A percentile compares a stretch with the other conserved stretches of the same genome.
Evolutionary conservation across 2,113 vertebrate species (phyloP).

Genomic region (Pyrgilauda ruficollis): DNA sequence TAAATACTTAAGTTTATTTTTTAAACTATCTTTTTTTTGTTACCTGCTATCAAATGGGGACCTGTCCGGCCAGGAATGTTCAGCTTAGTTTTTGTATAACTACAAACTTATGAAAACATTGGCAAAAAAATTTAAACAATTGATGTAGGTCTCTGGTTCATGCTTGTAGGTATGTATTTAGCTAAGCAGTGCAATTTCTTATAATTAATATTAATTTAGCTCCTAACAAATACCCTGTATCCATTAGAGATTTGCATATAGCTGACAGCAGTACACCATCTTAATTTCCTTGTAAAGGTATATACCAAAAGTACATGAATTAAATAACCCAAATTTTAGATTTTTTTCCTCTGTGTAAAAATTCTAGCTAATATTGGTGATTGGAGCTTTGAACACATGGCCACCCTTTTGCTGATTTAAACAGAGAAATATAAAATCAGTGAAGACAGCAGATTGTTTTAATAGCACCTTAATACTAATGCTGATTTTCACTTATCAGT

Average conservation of each 20-base stretch:
- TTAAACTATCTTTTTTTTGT: neutral
- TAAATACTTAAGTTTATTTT: neutral
- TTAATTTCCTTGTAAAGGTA: neutral
- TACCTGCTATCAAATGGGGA: neutral
- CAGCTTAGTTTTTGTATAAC: neutral
- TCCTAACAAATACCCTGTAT: neutral
- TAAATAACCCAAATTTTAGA: neutral
- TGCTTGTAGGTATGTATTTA: conserved; percentile 2
- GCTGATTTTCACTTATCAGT: neutral
- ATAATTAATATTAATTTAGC: conserved; percentile 7
- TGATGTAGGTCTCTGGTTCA: neutral
- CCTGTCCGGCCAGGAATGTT: neutral
- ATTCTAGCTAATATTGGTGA: neutral
- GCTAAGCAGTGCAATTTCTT: neutral
- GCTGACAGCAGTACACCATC: neutral
- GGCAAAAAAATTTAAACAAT: neutral
- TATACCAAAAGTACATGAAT: neutral
- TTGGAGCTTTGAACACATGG: neutral
- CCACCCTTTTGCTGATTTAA: neutral
- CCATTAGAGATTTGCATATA: neutral
- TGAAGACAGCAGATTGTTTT: neutral
- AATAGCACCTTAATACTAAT: neutral
- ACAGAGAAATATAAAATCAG: neutral
- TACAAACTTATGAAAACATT: neutral
- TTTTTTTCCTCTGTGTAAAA: neutral